A percentile compares a stretch with the other conserved stretches of the same genome.
phyloP scores from a whole-genome alignment of 2,113 vertebrate genomes.

The Rattus norvegicus region GRCr8 NC_086025.1:80334501-80335000 shows the following conservation, averaged over 20 bases:
- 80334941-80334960: neutral
- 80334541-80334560: neutral
- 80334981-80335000: neutral
- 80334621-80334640: neutral
- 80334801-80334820: neutral
- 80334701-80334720: neutral
- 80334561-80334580: neutral
- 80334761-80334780: neutral
- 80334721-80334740: neutral
- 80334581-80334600: neutral
- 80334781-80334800: neutral
- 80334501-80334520: neutral
- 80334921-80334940: neutral
- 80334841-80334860: neutral
- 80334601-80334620: neutral
- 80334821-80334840: accelerated
- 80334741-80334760: neutral
- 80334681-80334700: neutral
- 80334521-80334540: neutral
- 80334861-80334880: neutral
- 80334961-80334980: neutral
- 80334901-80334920: neutral
- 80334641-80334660: neutral
- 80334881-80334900: neutral
- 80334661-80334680: neutral